Conservation (phyloP, 1,140 invertebrate species). For the Ostrea edulis region DNA sequence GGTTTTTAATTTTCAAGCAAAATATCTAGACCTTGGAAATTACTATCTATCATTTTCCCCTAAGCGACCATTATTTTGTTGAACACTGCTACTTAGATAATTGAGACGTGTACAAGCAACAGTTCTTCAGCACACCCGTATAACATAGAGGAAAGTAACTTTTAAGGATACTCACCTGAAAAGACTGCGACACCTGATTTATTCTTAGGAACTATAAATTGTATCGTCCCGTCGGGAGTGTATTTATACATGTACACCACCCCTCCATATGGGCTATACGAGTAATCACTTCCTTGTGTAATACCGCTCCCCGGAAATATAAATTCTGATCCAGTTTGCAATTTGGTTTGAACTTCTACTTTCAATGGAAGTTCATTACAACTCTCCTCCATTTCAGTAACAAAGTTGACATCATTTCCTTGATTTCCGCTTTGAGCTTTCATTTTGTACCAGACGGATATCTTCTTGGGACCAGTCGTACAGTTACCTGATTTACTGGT, state of each 20-base stretch:
- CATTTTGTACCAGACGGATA: neutral
- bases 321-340: neutral
- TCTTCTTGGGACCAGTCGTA: neutral
- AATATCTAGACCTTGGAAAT: too few species aligned
- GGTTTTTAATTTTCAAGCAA: too few species aligned
- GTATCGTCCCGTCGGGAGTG: neutral
- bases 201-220: neutral
- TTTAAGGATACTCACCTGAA: neutral
- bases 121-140: too few species aligned
- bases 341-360: neutral
- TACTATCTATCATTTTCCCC: too few species aligned
- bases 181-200: neutral
- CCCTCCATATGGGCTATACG: neutral
- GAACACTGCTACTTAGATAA: too few species aligned
- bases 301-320: constrained; percentile 10
- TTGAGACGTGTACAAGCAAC: too few species aligned
- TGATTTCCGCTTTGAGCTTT: neutral
- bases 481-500: constrained; percentile 1
- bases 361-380: neutral
- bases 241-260: neutral
- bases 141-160: neutral
- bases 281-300: neutral
- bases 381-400: neutral
- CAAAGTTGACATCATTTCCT: neutral
- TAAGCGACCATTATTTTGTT: too few species aligned